Base-by-base conservation (phyloP, 2,113 vertebrate genomes). In the Eretmochelys imbricata region DNA sequence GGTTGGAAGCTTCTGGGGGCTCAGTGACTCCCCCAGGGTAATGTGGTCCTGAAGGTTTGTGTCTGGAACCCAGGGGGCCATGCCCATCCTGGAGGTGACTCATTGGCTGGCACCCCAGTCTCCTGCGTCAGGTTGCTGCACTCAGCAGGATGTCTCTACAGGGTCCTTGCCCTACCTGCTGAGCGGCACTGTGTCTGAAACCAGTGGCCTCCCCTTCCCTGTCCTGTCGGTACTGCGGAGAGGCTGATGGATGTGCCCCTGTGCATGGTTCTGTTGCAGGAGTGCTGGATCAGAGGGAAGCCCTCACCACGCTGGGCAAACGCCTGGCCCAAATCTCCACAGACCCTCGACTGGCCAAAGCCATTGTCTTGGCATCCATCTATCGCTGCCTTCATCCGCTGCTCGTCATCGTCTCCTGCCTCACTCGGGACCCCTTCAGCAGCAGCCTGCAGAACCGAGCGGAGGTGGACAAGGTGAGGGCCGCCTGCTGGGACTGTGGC, bases 341-440 rank as follows among this genome's bases (percentile, higher is more conserved):
- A 1, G 99, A 99, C 84, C 99, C 99, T 1, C 99, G 99, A 51
- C 98, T 99, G 94, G 99, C 99, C 9, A 99, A 99, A 96, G 98
- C 99, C 86, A 98, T 99, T 0, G 99, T 99, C 49, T 96, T 99
- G 94, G 98, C 99, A 0, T 97, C 98, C 95, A 98, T 99, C 97
- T 99, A 99, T 98, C 99, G 99, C 25, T 99, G 99, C 93, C 98
- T 98, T 5, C 98, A 99, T 92, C 99, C 99, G 0, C 97, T 99
- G 96, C 97, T 99, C 62, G 98, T 99, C 42, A 98, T 99, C 0
- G 98, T 99, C 1, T 99, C 99, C 88, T 99, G 99, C 93, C 99
- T 99, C 94, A 99, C 99, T n/a, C 98, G 99, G 84, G 99, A 99
- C 94, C 99, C 99, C 2, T 99, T 99, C 97, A 96, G 98, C 97